Evolutionary conservation across 2,797 vertebrate genomes (phyloP), one percentile per base, ranked within the genome.

Genomic region (Steatocranus sp.): DNA sequence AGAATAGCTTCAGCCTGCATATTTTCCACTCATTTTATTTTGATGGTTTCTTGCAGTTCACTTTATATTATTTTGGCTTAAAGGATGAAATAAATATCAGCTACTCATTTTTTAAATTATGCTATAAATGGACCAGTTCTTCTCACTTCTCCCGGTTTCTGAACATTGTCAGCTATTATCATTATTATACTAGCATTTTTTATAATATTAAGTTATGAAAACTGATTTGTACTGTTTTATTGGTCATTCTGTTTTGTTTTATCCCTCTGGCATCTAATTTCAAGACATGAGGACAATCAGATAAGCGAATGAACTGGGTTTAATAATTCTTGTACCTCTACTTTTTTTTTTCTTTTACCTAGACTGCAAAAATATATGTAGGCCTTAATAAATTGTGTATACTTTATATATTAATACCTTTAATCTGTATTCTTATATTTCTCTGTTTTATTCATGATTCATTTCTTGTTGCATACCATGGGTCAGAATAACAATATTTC

Each of bases 141-240:
- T 41, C 36, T 48, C 43, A 46, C 34, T 66, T 23, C 0, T 38
- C n/a, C 34, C 0, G 3, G n/a, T 3, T 23, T 9, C 61, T 66
- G 34, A 66, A 38, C 34, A 38, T 15, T 41, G n/a, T 15, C 36
- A 20, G 11, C 1, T 61, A 20, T 36, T 36, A 36, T 61, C 11
- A 20, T 61, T 20, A 36, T 66, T 0, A 41, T 0, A 23, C 8
- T 0, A 23, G 11, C 3, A 66, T 25, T 68, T 41, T 48, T 68
- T 23, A 41, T 68, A 68, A 23, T 68, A 68, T 41, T 68, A 41
- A 25, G 38, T 41, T 66, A 38, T 2, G 0, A 68, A 41, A 9
- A 2, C 12, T 41, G 36, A 68, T 41, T 66, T 63, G 34, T 41
- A 10, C 36, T 1, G 20, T 15, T 66, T 38, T 1, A 38, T 7